phyloP scores from a whole-genome alignment of 2,113 vertebrate species.

The Takifugu bimaculatus region DNA sequence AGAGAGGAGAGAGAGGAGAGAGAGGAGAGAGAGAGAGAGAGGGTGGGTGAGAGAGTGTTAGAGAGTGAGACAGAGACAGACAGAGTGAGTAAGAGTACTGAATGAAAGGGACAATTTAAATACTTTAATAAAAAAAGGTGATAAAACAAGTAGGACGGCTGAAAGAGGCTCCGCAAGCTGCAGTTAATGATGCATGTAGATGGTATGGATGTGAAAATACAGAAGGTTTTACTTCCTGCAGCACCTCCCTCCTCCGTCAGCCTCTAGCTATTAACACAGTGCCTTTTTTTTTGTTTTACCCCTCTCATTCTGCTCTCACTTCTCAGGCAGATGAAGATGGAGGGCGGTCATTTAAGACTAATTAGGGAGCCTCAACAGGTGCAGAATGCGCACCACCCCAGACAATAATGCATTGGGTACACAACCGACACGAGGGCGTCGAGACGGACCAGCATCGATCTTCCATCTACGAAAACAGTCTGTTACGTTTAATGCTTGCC shows the following conservation, averaged over 20 bases:
- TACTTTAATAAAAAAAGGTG: neutral
- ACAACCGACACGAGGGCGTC: too few species aligned
- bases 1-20: constrained; percentile 12
- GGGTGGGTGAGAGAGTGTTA: neutral
- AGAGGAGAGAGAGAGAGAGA: constrained; percentile 10
- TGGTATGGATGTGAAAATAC: constrained; percentile 14
- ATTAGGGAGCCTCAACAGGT: constrained; percentile 49
- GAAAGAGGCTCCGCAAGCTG: neutral
- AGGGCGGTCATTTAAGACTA: constrained; percentile 60
- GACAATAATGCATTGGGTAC: too few species aligned
- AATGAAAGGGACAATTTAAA: too few species aligned
- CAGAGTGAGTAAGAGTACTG: too few species aligned
- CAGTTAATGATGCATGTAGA: neutral
- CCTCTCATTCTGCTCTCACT: constrained; percentile 10
- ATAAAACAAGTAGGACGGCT: neutral
- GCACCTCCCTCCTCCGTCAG: constrained; percentile 11
- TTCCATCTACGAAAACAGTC: too few species aligned
- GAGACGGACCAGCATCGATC: too few species aligned
- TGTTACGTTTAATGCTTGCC: too few species aligned
- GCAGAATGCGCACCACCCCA: constrained; percentile 43
- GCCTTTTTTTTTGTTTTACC: constrained; percentile 29
- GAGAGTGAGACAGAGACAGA: neutral
- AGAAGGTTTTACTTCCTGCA: constrained; percentile 22
- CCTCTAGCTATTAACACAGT: constrained; percentile 35
- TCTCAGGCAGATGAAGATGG: constrained; percentile 53